Base-by-base conservation (phyloP, 2,797 vertebrate genomes). In the Champsocephalus gunnari region DNA sequence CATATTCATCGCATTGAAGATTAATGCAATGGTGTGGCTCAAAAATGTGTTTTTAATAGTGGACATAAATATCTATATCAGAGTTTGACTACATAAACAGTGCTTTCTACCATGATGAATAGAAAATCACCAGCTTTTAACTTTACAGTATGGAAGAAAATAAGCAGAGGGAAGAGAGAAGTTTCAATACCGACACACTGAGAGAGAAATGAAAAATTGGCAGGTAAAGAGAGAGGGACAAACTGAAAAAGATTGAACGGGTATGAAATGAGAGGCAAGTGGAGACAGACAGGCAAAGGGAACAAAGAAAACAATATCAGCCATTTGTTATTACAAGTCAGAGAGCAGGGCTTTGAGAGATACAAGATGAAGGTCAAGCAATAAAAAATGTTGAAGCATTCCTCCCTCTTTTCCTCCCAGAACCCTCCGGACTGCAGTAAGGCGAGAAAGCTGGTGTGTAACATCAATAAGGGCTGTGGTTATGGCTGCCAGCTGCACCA, bases 391-490 rank as follows among this genome's bases (percentile, higher is more conserved):
- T 79, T 88, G 73, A 90, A 82, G 81, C 75, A 50, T 67, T 71
- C 43, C 71, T 66, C 57, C 12, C 51, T 60, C 63, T 70, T 60
- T 34, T 70, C 50, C 19, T 62, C 47, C 71, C 81, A 99, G 98
- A 99, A 99, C 90, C 98, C 98, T 14, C 94, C 96, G 86, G 98
- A 99, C 75, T 99, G 98, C 95, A 97, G 96, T 91, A 98, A 98
- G 94, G 98, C 98, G 0, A 96, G 95, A 81, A 99, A 99, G 87
- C 95, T 99, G n/a, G 97, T 99, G 77, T 99, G 98, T 69, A 99
- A 99, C 92, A 99, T 99, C 91, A 99, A 99, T 94, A 99, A 99
- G 89, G 98, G 98, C 89, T 99, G 98, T 78, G 98, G 98, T 78
- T 99, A 98, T 5, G 98, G 98, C 77, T 99, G 98, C 93, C 98